Base-by-base conservation (phyloP, 2,113 vertebrate genomes). In the Macquaria australasica region DNA sequence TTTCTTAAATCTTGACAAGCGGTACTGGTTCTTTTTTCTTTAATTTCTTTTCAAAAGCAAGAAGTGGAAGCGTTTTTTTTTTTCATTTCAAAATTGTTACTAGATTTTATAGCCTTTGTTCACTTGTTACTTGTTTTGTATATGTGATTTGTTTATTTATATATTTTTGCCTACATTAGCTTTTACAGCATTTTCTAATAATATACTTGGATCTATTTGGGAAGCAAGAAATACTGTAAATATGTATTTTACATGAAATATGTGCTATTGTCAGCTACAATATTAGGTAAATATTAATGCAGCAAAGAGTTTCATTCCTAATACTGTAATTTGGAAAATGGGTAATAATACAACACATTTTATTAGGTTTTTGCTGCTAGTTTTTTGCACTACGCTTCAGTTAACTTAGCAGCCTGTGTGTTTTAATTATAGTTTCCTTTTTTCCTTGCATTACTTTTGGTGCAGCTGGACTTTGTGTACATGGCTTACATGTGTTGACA, bases 161-260 rank as follows among this genome's bases (percentile, higher is more conserved):
- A 16, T 31, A 31, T 31, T 50, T 67, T 10, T 21, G 12, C 39
- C 18, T 20, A n/a, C 45, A 50, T 37, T 8, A 73, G 2, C 28
- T 85, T 62, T 16, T 43, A 45, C 7, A 45, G 37, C n/a, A 60
- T 20, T 62, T 59, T 20, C 37, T 25, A 41, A 81, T 28, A n/a
- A 68, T 31, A 66, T 55, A 56, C 28, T 68, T 34, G 20, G 14
- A 45, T 74, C 20, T 63, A 62, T 51, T 59, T 20, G 56, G 21
- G 2, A 48, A 48, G 18, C 50, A 56, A 51, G 48, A 64, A 41
- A 43, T 14, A 39, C 41, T 55, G 51, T 77, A 48, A 25, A 25
- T 8, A n/a, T 81, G 25, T 50, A n/a, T 62, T 20, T 73, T 39
- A 58, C 48, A 62, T 39, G 5, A 15, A 63, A n/a, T 31, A 31